Percentiles rank a stretch among this genome's conserved stretches.
Evolutionary conservation across 2,113 vertebrate species (phyloP).

Genomic region (Lanius ludovicianus): DNA sequence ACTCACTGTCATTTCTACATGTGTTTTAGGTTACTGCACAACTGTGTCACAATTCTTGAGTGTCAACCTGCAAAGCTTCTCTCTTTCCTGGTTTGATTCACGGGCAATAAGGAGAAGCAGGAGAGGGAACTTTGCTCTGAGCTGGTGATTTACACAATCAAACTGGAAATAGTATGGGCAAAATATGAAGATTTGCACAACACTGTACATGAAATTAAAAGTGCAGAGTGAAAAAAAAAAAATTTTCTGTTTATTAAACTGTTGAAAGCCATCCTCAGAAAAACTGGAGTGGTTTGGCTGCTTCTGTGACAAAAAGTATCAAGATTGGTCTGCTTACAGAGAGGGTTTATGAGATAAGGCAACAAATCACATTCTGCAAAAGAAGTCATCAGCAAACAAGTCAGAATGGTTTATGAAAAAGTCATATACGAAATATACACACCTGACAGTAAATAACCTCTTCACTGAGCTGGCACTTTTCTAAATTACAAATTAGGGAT

Average conservation of each 20-base stretch:
- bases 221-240: not conserved
- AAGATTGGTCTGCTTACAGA: not conserved
- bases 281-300: not conserved
- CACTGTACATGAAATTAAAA: not conserved
- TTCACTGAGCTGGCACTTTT: not conserved
- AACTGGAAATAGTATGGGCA: not conserved
- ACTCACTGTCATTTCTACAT: not conserved
- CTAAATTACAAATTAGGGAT: conserved; percentile 46
- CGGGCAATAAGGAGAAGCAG: not conserved
- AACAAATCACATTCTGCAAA: not conserved
- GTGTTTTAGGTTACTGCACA: not conserved
- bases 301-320: not conserved
- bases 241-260: not conserved
- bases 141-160: not conserved
- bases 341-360: not conserved
- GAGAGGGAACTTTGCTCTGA: not conserved
- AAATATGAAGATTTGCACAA: not conserved
- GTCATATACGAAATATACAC: not conserved
- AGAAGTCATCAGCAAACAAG: not conserved
- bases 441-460: conserved; percentile 21
- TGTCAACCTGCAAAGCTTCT: not conserved
- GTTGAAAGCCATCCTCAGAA: not conserved
- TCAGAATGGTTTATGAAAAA: conserved; percentile 1
- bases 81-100: not conserved
- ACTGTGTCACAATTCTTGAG: not conserved